Conservation (phyloP, 2,797 vertebrate species). For the Neosalanx taihuensis region DNA sequence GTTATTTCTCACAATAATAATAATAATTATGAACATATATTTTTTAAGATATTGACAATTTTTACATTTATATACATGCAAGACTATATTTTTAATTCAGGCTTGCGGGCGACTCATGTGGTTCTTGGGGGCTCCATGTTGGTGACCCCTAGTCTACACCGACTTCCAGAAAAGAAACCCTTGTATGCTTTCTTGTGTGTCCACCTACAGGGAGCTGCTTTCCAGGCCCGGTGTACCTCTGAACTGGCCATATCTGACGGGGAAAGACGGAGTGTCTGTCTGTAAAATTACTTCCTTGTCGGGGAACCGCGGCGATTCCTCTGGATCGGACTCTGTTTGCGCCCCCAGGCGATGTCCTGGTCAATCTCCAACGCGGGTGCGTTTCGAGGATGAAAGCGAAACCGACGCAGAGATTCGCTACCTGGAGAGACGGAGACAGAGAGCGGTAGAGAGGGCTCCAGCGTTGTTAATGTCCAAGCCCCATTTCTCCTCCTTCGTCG, state of each 20-base stretch:
- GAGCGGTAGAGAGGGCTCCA: slow-evolving; percentile 42
- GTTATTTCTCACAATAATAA: no score
- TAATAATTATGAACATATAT: no score
- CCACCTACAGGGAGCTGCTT: slow-evolving; percentile 58
- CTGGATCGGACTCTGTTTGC: slow-evolving; percentile 66
- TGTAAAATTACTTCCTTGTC: slow-evolving; percentile 23
- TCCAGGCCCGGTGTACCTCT: slow-evolving; percentile 50
- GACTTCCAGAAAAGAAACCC: no score
- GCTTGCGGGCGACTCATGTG: no score
- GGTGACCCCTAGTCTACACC: no score
- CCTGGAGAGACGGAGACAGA: slow-evolving; percentile 75
- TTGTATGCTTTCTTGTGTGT: slow-evolving; percentile 8
- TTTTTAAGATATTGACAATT: no score
- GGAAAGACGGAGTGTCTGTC: slow-evolving; percentile 19
- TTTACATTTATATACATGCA: no score
- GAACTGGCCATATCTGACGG: slow-evolving; percentile 48
- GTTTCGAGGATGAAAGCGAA: slow-evolving; percentile 89
- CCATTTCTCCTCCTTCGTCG: slow-evolving; percentile 52
- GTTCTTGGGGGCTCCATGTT: no score
- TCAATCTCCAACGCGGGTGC: slow-evolving; percentile 75
- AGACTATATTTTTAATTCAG: no score
- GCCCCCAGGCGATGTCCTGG: slow-evolving; percentile 51
- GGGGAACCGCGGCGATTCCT: slow-evolving; percentile 72
- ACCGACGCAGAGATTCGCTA: slow-evolving; percentile 83
- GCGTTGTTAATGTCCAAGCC: slow-evolving; percentile 67